A percentile compares a stretch with the other conserved stretches of the same genome.
These are phyloP conservation scores for Cryptotermes secundus DNA, from an alignment of 1,140 invertebrate genomes.

Conservation along the genomic window DNA sequence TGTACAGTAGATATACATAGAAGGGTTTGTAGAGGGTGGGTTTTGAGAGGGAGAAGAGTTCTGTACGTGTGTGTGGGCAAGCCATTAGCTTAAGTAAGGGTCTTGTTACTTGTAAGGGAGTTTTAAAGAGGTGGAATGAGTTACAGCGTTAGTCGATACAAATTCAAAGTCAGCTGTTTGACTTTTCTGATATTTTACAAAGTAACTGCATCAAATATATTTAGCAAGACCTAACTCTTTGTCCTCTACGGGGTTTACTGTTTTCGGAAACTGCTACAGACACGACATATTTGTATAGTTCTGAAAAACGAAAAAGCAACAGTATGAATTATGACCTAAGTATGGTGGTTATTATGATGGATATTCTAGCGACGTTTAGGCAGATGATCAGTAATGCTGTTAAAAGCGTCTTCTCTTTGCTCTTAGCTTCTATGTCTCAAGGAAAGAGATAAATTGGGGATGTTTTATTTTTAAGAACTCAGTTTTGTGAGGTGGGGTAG, in stretches of 20 bases:
- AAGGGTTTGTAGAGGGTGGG: background rate
- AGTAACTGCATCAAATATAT: background rate
- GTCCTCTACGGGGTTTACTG: background rate
- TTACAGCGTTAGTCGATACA: background rate
- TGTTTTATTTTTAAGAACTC: no score
- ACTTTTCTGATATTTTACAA: slow-evolving; percentile 5
- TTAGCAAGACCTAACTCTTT: background rate
- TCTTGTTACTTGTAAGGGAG: background rate
- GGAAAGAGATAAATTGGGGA: no score
- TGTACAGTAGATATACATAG: slow-evolving; percentile 16
- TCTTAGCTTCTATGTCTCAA: no score
- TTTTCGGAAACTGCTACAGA: no score
- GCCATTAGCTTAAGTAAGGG: slow-evolving; percentile 18
- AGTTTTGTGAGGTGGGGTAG: no score
- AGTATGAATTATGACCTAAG: no score
- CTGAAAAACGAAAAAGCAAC: no score
- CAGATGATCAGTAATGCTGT: no score
- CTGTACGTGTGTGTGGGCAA: background rate
- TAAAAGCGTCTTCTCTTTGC: no score
- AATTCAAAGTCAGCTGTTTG: background rate
- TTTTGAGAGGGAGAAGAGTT: background rate
- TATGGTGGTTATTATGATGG: no score
- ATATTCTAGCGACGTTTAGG: no score
- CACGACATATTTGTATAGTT: no score
- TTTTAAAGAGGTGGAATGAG: background rate